Base-by-base conservation (phyloP, 1,140 invertebrate genomes). In the Drosophila nasuta region DNA sequence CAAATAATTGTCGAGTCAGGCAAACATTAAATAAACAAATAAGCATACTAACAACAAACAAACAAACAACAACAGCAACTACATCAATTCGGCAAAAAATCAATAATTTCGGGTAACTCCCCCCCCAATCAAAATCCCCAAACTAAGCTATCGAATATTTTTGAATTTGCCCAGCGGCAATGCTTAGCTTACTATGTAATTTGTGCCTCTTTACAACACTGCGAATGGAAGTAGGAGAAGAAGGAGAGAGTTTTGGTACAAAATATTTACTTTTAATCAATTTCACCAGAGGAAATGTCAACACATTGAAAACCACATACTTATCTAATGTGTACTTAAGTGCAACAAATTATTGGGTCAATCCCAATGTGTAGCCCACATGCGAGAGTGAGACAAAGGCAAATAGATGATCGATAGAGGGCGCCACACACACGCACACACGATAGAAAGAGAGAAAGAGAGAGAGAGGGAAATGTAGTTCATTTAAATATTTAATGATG, bases 251-350 rank as follows among this genome's bases (percentile, higher is more conserved):
- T 38, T 48, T 51, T 45, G 45, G 35, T 46, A 45, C 17, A 65
- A 72, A 66, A 60, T 71, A 75, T 71, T 75, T 58, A 65, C 68
- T 60, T 66, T 72, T 76, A 72, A 72, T 76, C 74, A 76, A 60
- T 72, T 76, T 72, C 10, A 63, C 35, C 51, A 70, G 28, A 63
- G 58, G 64, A 67, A 60, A 67, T 59, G 54, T 72, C 62, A 56
- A 72, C 60, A 71, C 25, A 52, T 51, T 51, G 33, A 7, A 28
- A 65, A 58, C 41, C 71, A 28, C 38, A 60, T 17, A 62, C 56
- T 77, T 77, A 77, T 77, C 75, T 73, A 77, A 77, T 77, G 75
- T 73, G 75, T 77, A 56, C 62, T 57, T 67, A 67, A 73, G 56
- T 67, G 49, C 56, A 73, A 57, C 69, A 73, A 73, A 77, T 77